These are phyloP conservation scores for Crepidodera aurea DNA, from an alignment of 2,888 invertebrate species.

Conservation along the genomic window DNA sequence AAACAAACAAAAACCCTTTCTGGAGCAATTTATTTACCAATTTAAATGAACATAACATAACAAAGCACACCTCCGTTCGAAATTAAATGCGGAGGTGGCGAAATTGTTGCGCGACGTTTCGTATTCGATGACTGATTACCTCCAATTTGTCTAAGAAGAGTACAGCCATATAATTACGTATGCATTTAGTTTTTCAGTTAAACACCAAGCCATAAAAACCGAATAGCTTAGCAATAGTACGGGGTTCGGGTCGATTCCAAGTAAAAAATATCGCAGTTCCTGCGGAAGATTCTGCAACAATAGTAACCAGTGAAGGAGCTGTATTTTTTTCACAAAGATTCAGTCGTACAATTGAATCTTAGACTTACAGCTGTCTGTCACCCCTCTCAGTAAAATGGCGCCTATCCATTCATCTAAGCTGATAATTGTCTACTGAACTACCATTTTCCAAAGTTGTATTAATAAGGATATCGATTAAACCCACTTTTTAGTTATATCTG, in stretches of 20 bases:
- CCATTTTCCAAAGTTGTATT: no score
- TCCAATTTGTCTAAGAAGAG: conserved; percentile 20
- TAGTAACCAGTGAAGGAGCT: no score
- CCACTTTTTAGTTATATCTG: no score
- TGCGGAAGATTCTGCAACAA: no score
- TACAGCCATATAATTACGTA: conserved; percentile 18
- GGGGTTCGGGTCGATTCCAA: neutral
- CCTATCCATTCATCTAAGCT: no score
- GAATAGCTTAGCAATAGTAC: neutral
- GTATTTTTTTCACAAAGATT: no score
- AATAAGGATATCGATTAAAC: no score
- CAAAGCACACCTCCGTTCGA: neutral
- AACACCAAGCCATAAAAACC: neutral
- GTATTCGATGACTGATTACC: conserved; percentile 21
- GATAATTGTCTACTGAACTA: no score
- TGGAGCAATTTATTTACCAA: neutral
- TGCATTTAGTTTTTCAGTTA: conserved; percentile 21
- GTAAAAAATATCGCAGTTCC: no score
- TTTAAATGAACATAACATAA: neutral
- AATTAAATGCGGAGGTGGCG: neutral
- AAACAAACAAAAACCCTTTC: neutral
- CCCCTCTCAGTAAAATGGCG: no score
- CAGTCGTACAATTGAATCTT: no score
- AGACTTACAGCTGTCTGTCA: no score
- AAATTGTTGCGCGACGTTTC: neutral